These are phyloP conservation scores for Idaea aversata DNA, from an alignment of 2,888 invertebrate species.

Conservation along the genomic window DNA sequence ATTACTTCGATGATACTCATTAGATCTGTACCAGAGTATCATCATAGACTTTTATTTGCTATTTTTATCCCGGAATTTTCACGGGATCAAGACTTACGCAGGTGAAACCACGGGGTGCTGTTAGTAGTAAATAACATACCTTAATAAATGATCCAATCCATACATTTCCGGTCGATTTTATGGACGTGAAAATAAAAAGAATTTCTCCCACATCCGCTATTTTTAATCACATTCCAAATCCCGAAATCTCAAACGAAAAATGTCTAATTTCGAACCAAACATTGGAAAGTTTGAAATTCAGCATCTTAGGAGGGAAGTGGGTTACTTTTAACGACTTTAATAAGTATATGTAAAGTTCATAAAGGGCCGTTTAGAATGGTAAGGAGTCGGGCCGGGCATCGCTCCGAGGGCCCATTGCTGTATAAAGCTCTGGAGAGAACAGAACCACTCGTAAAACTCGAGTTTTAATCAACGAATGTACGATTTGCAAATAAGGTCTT, in stretches of 20 bases:
- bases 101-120: no score
- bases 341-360: conserved; percentile 37
- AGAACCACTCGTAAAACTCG: conserved; percentile 30
- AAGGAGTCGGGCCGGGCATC: conserved; percentile 17
- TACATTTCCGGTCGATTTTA: no score
- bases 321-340: conserved; percentile 35
- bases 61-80: no score
- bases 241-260: conserved; percentile 7
- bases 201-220: not conserved
- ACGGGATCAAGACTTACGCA: no score
- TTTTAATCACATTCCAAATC: not conserved
- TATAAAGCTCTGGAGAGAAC: not conserved
- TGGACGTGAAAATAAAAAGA: not conserved
- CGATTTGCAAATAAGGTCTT: conserved; percentile 18
- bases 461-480: conserved; percentile 41
- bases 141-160: no score
- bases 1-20: no score
- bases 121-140: no score
- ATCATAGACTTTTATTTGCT: no score
- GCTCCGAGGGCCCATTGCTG: not conserved
- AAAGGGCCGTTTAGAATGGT: conserved; percentile 32
- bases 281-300: conserved; percentile 24
- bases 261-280: conserved; percentile 4
- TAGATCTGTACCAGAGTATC: no score
- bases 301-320: conserved; percentile 26